Evolutionary conservation across 2,888 invertebrate genomes (phyloP), one percentile per base, ranked within the genome.

Genomic region (Eutolmus rufibarbis): DNA sequence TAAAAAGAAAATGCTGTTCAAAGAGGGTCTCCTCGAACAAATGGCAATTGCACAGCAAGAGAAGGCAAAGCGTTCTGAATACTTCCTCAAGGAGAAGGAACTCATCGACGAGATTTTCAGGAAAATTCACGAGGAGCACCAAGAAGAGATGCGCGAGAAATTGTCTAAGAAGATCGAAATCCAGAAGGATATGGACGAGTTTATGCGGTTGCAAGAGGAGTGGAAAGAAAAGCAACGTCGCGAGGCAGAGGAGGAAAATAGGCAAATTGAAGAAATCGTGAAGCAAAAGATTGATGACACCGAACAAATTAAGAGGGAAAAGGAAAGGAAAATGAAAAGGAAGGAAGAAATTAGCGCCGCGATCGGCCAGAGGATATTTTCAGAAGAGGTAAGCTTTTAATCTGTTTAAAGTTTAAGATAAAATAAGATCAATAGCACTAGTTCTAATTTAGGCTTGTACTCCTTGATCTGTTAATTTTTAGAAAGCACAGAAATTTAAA

Each of bases 31-130:
- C 31, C 93, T 93, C 87, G 93, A 93, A 88, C 93, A 93, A 90
- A 93, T 94, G 88, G 93, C 93, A 86, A 90, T 91, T 31, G 90
- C 91, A 7, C 92, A 93, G 57, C 91, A 92, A 89, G 91, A 91
- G 76, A 93, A 92, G 88, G 91, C 93, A 66, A 91, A 91, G 76
- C 90, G 92, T 46, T 93, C 93, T 88, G 93, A 94, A 89, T 93
- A 94, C 88, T 93, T 93, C 88, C 89, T 94, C 19, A 90, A 91
- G 87, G 94, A 94, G 88, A 94, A 94, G 90, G 92, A 93, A 88
- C 90, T 93, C 89, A 90, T 94, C 51, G 94, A 94, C 89, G 93
- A 94, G 88, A 92, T 94, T 87, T 91, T 93, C 8, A 91, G 91
- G 82, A 91, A 93, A 88, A 93, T 94, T 31, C 91, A 93, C 85